Conservation (phyloP, 2,888 invertebrate species). For the Elaeidobius kamerunicus region DNA sequence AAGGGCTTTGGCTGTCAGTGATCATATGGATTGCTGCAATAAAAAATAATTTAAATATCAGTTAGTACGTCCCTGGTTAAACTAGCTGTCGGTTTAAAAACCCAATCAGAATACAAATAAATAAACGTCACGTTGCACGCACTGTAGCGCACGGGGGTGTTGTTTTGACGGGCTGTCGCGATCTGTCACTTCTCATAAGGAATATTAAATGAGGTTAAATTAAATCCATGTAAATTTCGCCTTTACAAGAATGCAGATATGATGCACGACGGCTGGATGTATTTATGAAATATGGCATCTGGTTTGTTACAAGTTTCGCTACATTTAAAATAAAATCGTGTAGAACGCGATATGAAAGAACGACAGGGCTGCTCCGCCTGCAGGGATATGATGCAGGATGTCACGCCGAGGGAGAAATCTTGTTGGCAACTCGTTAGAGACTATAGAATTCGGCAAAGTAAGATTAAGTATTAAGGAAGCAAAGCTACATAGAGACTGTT, state of each 20-base stretch:
- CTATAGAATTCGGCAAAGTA: conserved; percentile 1
- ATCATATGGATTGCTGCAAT: too few relatives aligned
- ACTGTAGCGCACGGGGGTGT: conserved; percentile 16
- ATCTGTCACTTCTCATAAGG: conserved; percentile 29
- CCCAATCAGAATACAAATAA: conserved; percentile 14
- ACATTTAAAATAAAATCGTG: conserved; percentile 10
- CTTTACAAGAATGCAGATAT: conserved; percentile 26
- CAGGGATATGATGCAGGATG: too few relatives aligned
- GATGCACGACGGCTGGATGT: conserved; percentile 17
- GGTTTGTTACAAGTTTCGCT: conserved; percentile 18
- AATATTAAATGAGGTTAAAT: conserved; percentile 27
- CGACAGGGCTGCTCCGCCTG: too few relatives aligned
- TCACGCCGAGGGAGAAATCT: neutral
- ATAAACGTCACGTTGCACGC: conserved; percentile 8
- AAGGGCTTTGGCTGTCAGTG: too few relatives aligned
- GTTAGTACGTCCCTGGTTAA: too few relatives aligned
- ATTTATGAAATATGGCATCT: conserved; percentile 27
- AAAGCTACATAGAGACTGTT: too few relatives aligned
- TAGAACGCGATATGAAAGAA: neutral
- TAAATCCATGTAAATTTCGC: conserved; percentile 29
- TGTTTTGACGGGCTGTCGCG: conserved; percentile 27
- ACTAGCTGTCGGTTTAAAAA: too few relatives aligned
- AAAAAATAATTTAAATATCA: too few relatives aligned
- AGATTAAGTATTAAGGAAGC: too few relatives aligned
- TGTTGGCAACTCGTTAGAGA: conserved; percentile 1